These are phyloP conservation scores for Gibbula magus DNA, from an alignment of 2,888 invertebrate genomes.

Conservation along the genomic window DNA sequence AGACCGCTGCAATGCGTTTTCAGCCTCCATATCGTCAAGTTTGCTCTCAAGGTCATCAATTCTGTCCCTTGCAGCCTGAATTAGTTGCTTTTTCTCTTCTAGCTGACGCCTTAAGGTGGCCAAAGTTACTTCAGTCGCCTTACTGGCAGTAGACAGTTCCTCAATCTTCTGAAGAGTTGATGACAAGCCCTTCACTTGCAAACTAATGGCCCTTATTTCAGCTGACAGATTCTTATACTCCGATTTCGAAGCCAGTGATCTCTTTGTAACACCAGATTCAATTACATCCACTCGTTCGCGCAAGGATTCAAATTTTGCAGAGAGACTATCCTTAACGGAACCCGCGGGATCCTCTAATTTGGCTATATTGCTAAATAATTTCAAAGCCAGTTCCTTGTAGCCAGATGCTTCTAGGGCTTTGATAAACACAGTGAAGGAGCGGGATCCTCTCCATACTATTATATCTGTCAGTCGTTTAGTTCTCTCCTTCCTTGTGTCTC, in stretches of 20 bases:
- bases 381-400: background rate
- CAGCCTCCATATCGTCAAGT: background rate
- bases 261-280: background rate
- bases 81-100: background rate
- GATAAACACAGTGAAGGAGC: background rate
- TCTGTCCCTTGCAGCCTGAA: background rate
- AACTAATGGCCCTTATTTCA: background rate
- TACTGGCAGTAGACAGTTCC: background rate
- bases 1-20: background rate
- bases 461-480: background rate
- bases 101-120: background rate
- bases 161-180: background rate
- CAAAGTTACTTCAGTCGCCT: background rate
- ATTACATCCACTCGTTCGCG: background rate
- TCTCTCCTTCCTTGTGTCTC: background rate
- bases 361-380: background rate
- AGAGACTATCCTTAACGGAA: background rate
- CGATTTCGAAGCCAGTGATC: background rate
- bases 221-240: background rate
- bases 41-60: background rate
- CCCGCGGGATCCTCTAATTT: background rate
- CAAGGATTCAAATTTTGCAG: background rate
- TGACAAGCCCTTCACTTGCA: background rate
- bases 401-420: background rate
- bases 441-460: background rate